Conservation (phyloP, 2,113 vertebrate species). For the Xiphophorus maculatus region DNA sequence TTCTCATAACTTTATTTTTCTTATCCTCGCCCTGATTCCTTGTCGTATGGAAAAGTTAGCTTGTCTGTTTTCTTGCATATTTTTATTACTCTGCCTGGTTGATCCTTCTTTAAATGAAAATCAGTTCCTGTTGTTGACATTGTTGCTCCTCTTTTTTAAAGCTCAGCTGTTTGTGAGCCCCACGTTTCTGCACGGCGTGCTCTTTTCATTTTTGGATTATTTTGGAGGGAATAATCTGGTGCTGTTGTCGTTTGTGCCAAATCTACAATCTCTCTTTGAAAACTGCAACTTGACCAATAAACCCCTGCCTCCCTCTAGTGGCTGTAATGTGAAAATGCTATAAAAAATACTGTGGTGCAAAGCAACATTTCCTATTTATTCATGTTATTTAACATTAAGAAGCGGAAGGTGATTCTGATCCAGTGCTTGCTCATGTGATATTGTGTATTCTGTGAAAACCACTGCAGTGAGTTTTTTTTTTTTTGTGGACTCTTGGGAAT, state of each 20-base stretch:
- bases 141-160: background rate
- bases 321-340: background rate
- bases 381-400: conserved; percentile 12
- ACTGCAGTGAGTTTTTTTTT: conserved; percentile 7
- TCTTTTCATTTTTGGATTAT: background rate
- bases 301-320: conserved; percentile 48
- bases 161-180: background rate
- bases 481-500: background rate
- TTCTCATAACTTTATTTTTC: no score
- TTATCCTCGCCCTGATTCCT: no score
- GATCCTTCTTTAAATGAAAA: background rate
- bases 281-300: background rate
- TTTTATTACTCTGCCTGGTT: background rate
- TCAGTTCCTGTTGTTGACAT: no score
- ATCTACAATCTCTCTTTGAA: conserved; percentile 3
- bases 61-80: background rate
- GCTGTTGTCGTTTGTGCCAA: conserved; percentile 15
- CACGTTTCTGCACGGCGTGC: background rate
- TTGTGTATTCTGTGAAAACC: conserved; percentile 14
- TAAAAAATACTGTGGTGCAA: background rate
- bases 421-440: conserved; percentile 4
- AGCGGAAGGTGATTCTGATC: background rate
- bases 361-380: conserved; percentile 39
- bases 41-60: background rate
- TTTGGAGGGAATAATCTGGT: background rate